A percentile compares a stretch with the other conserved stretches of the same genome.
phyloP scores from a whole-genome alignment of 2,888 invertebrate genomes.

The Tipula helvola region DNA sequence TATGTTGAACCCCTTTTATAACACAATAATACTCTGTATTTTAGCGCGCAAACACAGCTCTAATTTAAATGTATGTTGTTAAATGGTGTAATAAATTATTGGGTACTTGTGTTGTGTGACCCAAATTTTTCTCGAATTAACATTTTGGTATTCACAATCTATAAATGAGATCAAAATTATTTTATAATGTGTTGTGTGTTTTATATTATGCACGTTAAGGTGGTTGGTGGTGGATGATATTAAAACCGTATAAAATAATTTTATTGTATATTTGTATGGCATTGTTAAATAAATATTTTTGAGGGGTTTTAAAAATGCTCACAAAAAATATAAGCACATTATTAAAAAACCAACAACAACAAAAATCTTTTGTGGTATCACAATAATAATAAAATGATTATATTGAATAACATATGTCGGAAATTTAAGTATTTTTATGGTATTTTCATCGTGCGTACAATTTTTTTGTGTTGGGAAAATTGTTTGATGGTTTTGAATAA shows the following conservation, averaged over 20 bases:
- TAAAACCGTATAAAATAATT: neutral
- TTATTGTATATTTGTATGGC: neutral
- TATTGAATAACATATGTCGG: constrained; percentile 4
- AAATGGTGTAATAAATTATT: neutral
- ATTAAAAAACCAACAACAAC: neutral
- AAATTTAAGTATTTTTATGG: neutral
- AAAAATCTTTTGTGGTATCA: neutral
- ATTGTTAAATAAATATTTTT: neutral
- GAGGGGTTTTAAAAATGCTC: neutral
- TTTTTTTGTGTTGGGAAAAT: neutral
- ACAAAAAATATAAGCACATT: neutral
- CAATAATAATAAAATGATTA: neutral
- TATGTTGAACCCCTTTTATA: neutral
- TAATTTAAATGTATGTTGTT: neutral
- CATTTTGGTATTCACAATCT: neutral
- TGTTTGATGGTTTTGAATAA: neutral
- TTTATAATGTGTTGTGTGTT: neutral
- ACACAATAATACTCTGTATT: too few relatives aligned
- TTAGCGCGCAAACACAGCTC: too few relatives aligned
- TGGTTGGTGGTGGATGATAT: neutral
- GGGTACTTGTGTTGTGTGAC: neutral
- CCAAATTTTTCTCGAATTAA: neutral
- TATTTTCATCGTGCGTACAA: neutral
- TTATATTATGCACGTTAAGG: neutral
- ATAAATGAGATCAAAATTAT: neutral